A percentile compares a stretch with the other conserved stretches of the same genome.
Evolutionary conservation across 2,113 vertebrate species (phyloP).

Genomic region (Malurus cyaneus): DNA sequence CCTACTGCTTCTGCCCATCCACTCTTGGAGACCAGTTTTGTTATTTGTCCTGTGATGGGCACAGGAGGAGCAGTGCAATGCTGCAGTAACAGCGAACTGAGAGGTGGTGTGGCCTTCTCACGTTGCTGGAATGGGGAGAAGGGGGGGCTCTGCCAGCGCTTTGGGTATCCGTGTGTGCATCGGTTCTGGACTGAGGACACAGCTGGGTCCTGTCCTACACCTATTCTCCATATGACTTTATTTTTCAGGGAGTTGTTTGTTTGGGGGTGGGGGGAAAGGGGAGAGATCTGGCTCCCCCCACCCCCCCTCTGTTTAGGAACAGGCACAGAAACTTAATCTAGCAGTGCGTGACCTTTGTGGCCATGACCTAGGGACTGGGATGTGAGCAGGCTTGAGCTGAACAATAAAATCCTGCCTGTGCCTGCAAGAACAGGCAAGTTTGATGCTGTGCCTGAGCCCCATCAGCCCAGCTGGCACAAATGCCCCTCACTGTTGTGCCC

Average conservation of each 20-base stretch:
- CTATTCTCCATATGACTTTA: neutral
- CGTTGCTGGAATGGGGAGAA: neutral
- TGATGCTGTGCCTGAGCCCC: neutral
- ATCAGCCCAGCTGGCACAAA: neutral
- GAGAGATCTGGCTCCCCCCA: neutral
- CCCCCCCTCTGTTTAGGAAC: neutral
- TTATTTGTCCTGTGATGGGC: neutral
- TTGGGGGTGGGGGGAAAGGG: neutral
- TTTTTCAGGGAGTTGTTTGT: neutral
- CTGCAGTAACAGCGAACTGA: neutral
- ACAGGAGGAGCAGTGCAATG: neutral
- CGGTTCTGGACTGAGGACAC: neutral
- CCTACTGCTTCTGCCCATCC: neutral
- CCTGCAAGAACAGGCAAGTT: neutral
- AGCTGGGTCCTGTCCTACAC: neutral
- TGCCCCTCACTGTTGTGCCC: neutral
- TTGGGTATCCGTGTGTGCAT: neutral
- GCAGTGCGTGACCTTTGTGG: neutral
- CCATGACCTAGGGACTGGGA: slow-evolving; percentile 1
- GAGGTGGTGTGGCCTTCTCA: neutral
- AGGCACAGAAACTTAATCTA: neutral
- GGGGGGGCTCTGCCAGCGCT: neutral
- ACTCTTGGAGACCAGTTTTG: neutral
- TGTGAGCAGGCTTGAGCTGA: neutral
- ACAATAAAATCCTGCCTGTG: neutral